Conservation (phyloP, 2,113 vertebrate species). For the Sitta europaea region DNA sequence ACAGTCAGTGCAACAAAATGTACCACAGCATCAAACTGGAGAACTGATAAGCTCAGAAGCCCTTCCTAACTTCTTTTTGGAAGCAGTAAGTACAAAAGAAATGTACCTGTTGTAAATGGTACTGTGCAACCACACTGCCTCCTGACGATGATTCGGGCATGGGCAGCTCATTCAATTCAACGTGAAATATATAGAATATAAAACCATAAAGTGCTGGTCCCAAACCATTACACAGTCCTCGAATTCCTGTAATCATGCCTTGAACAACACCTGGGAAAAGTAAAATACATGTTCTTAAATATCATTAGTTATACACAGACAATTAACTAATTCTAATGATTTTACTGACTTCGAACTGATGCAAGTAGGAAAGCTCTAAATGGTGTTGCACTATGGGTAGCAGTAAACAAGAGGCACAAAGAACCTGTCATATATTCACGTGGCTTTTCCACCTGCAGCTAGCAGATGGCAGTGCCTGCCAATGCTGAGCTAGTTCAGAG, state of each 20-base stretch:
- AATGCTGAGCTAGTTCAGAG: accelerated
- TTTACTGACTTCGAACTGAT: background rate
- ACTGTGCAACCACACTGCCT: slow-evolving; percentile 57
- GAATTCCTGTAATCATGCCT: slow-evolving; percentile 88
- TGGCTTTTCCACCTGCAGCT: background rate
- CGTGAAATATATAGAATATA: slow-evolving; percentile 90
- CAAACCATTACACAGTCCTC: slow-evolving; percentile 86
- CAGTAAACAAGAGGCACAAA: background rate
- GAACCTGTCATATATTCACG: accelerated
- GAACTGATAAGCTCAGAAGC: background rate
- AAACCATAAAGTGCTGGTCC: slow-evolving; percentile 88
- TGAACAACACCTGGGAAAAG: slow-evolving; percentile 81
- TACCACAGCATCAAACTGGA: background rate
- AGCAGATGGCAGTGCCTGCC: background rate
- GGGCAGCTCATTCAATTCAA: slow-evolving; percentile 82
- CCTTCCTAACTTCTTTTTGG: background rate
- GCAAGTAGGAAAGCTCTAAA: background rate
- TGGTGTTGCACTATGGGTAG: accelerated
- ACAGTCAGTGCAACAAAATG: background rate
- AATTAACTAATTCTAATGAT: no score
- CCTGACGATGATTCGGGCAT: slow-evolving; percentile 69
- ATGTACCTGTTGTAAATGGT: slow-evolving; percentile 75
- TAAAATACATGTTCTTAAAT: background rate
- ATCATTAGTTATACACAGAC: accelerated
- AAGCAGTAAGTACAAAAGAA: background rate